phyloP scores from a whole-genome alignment of 2,888 invertebrate genomes.

The Alitta virens region DNA sequence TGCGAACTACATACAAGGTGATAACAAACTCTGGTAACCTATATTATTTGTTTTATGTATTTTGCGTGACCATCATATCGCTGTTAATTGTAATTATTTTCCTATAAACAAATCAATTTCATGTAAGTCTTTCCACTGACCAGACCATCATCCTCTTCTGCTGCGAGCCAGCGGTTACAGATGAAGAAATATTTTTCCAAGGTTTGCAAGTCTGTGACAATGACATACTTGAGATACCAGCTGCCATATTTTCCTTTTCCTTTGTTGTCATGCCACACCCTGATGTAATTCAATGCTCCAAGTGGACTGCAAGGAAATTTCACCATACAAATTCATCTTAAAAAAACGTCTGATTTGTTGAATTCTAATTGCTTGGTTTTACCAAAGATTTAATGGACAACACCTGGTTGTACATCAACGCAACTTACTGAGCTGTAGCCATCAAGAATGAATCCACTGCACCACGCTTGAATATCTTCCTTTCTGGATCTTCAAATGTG shows the following conservation, averaged over 20 bases:
- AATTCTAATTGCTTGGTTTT: too few species aligned
- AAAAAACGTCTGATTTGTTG: too few species aligned
- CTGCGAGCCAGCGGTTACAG: conserved; percentile 59
- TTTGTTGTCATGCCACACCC: conserved; percentile 61
- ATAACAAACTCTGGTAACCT: too few species aligned
- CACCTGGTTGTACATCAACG: too few species aligned
- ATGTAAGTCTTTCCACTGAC: too few species aligned
- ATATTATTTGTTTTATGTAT: too few species aligned
- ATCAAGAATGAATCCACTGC: conserved; percentile 56
- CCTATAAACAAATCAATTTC: too few species aligned
- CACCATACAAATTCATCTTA: too few species aligned
- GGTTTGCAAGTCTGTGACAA: conserved; percentile 59
- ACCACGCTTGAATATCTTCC: conserved; percentile 55
- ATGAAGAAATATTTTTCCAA: conserved; percentile 58
- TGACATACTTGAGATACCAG: conserved; percentile 59
- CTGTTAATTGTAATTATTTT: too few species aligned
- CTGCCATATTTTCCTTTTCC: conserved; percentile 57
- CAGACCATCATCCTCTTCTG: conserved; percentile 60
- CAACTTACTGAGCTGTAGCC: conserved; percentile 50
- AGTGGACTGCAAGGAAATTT: conserved; percentile 56
- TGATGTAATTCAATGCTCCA: conserved; percentile 57
- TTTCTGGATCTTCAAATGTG: conserved; percentile 51
- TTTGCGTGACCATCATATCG: too few species aligned
- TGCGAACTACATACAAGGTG: too few species aligned
- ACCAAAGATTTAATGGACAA: too few species aligned